These are phyloP conservation scores for Albula goreensis DNA, from an alignment of 2,113 vertebrate species.

Conservation along the genomic window DNA sequence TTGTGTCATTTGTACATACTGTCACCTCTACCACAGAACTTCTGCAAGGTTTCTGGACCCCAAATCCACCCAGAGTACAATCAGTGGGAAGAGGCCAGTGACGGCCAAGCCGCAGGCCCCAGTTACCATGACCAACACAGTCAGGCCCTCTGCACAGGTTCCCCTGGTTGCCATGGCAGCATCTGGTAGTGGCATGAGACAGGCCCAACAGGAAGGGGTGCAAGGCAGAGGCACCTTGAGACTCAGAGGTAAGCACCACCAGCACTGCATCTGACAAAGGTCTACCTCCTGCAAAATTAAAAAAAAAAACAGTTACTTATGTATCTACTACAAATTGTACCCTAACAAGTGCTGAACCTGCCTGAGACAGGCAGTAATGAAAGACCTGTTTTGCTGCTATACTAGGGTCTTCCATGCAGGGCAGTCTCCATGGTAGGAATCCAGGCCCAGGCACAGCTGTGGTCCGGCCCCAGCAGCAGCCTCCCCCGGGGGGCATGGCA, in stretches of 20 bases:
- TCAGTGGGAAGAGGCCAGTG: conserved; percentile 58
- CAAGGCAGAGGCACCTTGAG: conserved; percentile 71
- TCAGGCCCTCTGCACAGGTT: conserved; percentile 53
- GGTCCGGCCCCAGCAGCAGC: conserved; percentile 57
- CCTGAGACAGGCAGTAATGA: not conserved
- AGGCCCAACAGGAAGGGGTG: conserved; percentile 49
- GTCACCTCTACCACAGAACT: conserved; percentile 57
- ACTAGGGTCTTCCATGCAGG: conserved; percentile 62
- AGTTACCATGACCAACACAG: conserved; percentile 57
- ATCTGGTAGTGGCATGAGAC: conserved; percentile 45
- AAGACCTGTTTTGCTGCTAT: not conserved
- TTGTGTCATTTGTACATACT: not conserved
- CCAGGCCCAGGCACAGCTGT: conserved; percentile 43
- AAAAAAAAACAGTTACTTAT: not conserved
- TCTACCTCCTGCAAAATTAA: conserved; percentile 5
- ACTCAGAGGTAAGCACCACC: conserved; percentile 60
- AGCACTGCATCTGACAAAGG: not conserved
- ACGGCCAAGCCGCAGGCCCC: conserved; percentile 60
- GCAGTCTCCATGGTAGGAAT: conserved; percentile 60
- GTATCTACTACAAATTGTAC: not conserved
- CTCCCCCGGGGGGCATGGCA: conserved; percentile 65
- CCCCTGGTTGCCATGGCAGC: conserved; percentile 56
- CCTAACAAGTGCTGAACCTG: no score
- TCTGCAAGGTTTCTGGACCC: conserved; percentile 72
- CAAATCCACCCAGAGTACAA: conserved; percentile 53